A percentile compares a stretch with the other conserved stretches of the same genome.
These are phyloP conservation scores for Plagiodera versicolora DNA, from an alignment of 2,888 invertebrate species.

Conservation along the genomic window DNA sequence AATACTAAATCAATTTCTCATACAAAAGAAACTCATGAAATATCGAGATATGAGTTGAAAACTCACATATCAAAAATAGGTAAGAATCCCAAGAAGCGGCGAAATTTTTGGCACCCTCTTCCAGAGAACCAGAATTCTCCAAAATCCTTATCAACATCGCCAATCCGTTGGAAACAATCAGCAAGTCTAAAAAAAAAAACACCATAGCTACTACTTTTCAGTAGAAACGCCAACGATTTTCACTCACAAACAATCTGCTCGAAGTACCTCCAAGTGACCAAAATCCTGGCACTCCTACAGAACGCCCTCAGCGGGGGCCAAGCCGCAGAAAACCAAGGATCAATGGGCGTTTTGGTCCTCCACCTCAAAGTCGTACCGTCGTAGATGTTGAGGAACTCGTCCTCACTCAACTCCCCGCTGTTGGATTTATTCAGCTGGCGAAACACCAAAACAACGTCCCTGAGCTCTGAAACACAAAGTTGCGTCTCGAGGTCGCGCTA, in stretches of 20 bases:
- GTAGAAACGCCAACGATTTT: neutral
- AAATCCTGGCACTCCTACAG: conserved; percentile 62
- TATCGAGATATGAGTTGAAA: too few species aligned
- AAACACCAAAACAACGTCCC: conserved; percentile 79
- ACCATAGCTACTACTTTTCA: neutral
- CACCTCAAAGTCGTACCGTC: conserved; percentile 74
- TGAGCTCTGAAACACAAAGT: conserved; percentile 57
- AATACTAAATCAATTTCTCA: too few species aligned
- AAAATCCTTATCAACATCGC: conserved; percentile 73
- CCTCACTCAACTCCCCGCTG: conserved; percentile 66
- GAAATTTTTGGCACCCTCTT: conserved; percentile 65
- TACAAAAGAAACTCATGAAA: too few species aligned
- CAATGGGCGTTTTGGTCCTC: conserved; percentile 69
- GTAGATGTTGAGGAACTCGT: conserved; percentile 74
- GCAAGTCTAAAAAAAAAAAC: conserved; percentile 60
- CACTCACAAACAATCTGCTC: conserved; percentile 73
- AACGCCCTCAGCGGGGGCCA: conserved; percentile 64
- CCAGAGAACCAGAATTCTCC: conserved; percentile 62
- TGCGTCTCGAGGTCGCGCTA: neutral
- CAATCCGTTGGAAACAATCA: conserved; percentile 74
- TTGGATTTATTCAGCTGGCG: conserved; percentile 73
- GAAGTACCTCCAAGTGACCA: conserved; percentile 74
- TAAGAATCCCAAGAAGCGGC: conserved; percentile 78
- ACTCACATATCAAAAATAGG: conserved; percentile 69
- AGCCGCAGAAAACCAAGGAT: conserved; percentile 73